These are phyloP conservation scores for Melipona beecheii DNA, from an alignment of 2,888 invertebrate genomes.

Conservation along the genomic window DNA sequence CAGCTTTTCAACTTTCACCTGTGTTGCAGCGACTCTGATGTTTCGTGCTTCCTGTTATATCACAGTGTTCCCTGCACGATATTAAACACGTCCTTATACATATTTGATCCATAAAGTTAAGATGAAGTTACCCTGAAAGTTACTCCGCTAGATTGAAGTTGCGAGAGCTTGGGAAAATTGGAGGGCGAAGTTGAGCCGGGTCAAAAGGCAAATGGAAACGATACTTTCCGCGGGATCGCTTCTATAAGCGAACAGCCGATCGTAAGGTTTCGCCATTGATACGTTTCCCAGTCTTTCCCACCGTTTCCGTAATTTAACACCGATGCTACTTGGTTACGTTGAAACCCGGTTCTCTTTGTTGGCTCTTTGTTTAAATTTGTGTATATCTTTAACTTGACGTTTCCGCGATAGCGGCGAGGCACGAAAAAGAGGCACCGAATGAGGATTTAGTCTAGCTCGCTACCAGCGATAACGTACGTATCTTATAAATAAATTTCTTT, in stretches of 20 bases:
- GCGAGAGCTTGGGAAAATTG: conserved; percentile 3
- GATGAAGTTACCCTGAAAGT: background rate
- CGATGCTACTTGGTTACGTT: background rate
- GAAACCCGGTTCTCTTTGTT: conserved; percentile 7
- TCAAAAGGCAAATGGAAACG: conserved; percentile 6
- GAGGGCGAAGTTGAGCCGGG: background rate
- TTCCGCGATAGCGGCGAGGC: background rate
- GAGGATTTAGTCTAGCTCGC: background rate
- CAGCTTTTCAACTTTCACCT: background rate
- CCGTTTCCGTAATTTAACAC: conserved; percentile 10
- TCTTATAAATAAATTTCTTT: conserved; percentile 24
- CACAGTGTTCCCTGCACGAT: too few relatives aligned
- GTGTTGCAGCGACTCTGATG: background rate
- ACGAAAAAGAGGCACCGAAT: too few relatives aligned
- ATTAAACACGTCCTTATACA: background rate
- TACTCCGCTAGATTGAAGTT: background rate
- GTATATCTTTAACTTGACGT: background rate
- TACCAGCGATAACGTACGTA: background rate
- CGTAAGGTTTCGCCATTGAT: background rate
- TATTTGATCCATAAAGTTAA: background rate
- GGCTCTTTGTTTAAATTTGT: conserved; percentile 10
- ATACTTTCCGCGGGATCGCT: background rate
- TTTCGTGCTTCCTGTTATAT: background rate
- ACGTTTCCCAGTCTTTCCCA: background rate
- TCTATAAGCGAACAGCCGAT: background rate